These are phyloP conservation scores for Macroramphosus scolopax DNA, from an alignment of 2,797 vertebrate genomes.

Conservation along the genomic window DNA sequence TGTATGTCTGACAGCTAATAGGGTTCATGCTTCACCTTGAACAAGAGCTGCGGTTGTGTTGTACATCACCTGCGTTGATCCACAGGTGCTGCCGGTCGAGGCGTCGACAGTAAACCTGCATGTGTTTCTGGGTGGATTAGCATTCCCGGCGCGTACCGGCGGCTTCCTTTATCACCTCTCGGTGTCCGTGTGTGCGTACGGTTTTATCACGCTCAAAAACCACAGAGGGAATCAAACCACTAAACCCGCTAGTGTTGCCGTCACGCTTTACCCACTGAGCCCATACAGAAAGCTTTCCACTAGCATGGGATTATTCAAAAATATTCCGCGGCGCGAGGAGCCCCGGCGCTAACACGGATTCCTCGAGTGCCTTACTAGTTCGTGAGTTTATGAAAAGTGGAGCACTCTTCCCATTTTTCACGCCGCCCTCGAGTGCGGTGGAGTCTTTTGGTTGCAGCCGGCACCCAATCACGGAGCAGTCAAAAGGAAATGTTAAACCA, in stretches of 20 bases:
- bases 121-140: no score
- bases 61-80: no score
- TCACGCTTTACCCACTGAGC: slow-evolving; percentile 45
- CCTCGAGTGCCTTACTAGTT: slow-evolving; percentile 34
- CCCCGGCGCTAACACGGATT: slow-evolving; percentile 37
- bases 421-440: slow-evolving; percentile 26
- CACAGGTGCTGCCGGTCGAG: no score
- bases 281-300: slow-evolving; percentile 29
- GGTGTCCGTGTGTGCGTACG: no score
- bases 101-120: no score
- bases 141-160: no score
- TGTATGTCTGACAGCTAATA: no score
- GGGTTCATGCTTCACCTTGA: no score
- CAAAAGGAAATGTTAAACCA: slow-evolving; percentile 53
- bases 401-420: slow-evolving; percentile 47
- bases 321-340: slow-evolving; percentile 45
- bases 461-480: slow-evolving; percentile 31
- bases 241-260: slow-evolving; percentile 45
- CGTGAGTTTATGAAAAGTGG: slow-evolving; percentile 38
- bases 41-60: no score
- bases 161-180: no score
- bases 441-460: slow-evolving; percentile 30
- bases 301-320: slow-evolving; percentile 57
- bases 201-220: no score
- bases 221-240: slow-evolving; percentile 52